Evolutionary conservation across 1,140 invertebrate species (phyloP).

Genomic region (Andrena cerasifolii): DNA sequence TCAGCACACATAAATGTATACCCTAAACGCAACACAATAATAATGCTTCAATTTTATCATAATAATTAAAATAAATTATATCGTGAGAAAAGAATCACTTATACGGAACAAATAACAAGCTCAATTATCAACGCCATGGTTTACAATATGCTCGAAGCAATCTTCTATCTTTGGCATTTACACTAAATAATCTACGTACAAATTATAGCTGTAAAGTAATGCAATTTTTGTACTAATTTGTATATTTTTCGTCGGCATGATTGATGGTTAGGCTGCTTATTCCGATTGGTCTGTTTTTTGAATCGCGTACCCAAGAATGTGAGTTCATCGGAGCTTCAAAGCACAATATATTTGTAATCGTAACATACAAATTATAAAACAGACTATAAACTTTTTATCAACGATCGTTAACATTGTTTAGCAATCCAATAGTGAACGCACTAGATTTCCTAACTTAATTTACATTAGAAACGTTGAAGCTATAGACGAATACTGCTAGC

Average conservation of each 20-base stretch:
- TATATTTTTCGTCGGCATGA: not conserved
- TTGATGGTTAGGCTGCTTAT: slow-evolving; percentile 4
- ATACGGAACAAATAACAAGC: slow-evolving; percentile 20
- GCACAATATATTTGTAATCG: not conserved
- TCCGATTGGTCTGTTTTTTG: not conserved
- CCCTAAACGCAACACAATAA: not conserved
- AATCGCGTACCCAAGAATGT: not conserved
- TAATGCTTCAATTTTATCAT: not conserved
- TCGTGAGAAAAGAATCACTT: slow-evolving; percentile 15
- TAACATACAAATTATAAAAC: slow-evolving; percentile 22
- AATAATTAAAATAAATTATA: slow-evolving; percentile 2
- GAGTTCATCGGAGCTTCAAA: slow-evolving; percentile 5
- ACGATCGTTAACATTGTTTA: not conserved
- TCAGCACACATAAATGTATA: not conserved
- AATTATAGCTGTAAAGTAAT: not conserved
- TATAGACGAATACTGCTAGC: slow-evolving; percentile 12
- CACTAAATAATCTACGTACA: slow-evolving; percentile 24
- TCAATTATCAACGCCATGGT: not conserved
- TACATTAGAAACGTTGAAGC: not conserved
- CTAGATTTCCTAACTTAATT: not conserved
- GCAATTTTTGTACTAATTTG: slow-evolving; percentile 10
- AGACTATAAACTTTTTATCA: slow-evolving; percentile 1
- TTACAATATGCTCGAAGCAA: not conserved
- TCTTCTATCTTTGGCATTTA: slow-evolving; percentile 37
- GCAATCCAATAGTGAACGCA: not conserved